Evolutionary conservation across 1,140 invertebrate genomes (phyloP), one percentile per base, ranked within the genome.

Genomic region (Melitaea cinxia): DNA sequence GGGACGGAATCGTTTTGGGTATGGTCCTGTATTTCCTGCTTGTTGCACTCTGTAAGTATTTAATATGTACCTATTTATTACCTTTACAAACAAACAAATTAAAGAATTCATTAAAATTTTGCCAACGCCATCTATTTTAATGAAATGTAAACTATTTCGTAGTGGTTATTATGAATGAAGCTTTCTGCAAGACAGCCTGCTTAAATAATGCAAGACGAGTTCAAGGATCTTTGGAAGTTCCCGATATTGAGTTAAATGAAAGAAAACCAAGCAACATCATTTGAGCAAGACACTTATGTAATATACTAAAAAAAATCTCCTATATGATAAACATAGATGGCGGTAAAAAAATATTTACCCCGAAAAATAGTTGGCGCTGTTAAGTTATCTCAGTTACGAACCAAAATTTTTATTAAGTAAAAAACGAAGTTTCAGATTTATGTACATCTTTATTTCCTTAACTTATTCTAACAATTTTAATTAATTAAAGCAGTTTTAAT

Each of bases 161-260:
- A 89, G 86, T 89, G 62, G 57, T 87, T 1, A 73, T 86, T 7
- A 61, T 89, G 33, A 89, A 87, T 12, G 82, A 86, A 68, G 75
- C 78, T 0, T 89, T 80, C 54, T 89, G 86, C 62, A 83, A 87
- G 64, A 24, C 78, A 4, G 33, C 39, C 1, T 86, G 84, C 17
- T 19, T 89, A 37, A 77, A 78, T 7, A 80, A 81, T 33, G 78
- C 77, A 3, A 69, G 78, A 7, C 67, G 67, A 0, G 23, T 68
- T n/a, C 42, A 56, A 0, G 72, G 70, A 4, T 3, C 28, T 1
- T 47, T 53, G 12, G 59, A 74, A 12, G 12, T 17, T 6, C 65
- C 61, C 10, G 80, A 85, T 50, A 74, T 87, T 0, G 84, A 87
- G 67, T 17, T 82, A 21, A 87, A 87, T 50, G 82, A 84, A 62